phyloP scores from a whole-genome alignment of 2,888 invertebrate genomes.

The Cephus runcator region DNA sequence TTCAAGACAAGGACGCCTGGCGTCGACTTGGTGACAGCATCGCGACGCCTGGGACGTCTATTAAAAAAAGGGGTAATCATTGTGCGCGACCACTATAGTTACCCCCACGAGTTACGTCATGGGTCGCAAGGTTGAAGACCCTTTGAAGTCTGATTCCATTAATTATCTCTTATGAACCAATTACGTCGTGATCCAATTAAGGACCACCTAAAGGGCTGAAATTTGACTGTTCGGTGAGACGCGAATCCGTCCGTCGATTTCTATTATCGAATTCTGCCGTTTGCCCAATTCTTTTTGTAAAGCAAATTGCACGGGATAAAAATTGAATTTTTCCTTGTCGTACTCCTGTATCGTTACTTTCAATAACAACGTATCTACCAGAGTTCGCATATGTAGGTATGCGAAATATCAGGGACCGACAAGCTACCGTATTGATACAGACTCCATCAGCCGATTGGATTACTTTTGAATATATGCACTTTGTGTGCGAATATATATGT shows the following conservation, averaged over 20 bases:
- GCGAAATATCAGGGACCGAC: not conserved
- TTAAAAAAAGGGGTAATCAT: not conserved
- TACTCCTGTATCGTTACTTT: not conserved
- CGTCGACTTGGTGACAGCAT: not conserved
- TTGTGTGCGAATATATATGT: not conserved
- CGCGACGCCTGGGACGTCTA: not conserved
- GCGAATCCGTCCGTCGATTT: not conserved
- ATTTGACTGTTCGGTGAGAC: not conserved
- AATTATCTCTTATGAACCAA: not conserved
- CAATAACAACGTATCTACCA: not conserved
- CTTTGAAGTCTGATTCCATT: not conserved
- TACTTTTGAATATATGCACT: not conserved
- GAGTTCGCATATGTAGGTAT: not conserved
- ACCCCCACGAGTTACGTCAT: not conserved
- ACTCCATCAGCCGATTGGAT: not conserved
- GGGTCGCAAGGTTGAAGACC: not conserved
- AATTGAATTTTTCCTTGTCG: not conserved
- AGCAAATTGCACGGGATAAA: not conserved
- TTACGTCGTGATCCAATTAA: not conserved
- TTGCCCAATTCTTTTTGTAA: not conserved
- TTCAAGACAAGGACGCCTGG: not conserved
- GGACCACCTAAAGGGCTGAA: not conserved
- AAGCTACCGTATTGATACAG: not conserved
- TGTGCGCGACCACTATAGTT: not conserved
- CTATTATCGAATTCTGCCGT: not conserved